Evolutionary conservation across 2,888 invertebrate genomes (phyloP).

Genomic region (Melanostoma mellinum): DNA sequence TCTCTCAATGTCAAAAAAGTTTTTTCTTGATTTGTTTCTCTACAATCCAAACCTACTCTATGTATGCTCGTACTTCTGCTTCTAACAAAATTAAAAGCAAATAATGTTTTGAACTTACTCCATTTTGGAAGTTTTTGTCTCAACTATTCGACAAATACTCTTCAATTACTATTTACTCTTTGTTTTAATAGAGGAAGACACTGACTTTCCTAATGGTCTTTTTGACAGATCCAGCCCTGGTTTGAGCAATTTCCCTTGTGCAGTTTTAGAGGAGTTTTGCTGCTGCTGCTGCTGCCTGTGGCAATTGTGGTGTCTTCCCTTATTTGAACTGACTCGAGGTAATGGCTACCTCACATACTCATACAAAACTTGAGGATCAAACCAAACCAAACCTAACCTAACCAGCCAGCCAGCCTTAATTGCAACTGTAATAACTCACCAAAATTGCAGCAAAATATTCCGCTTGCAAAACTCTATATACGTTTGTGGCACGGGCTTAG

Average conservation of each 20-base stretch:
- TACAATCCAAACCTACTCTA: too few relatives aligned
- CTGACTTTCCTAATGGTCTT: too few relatives aligned
- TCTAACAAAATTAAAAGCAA: too few relatives aligned
- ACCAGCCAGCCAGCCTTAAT: conserved; percentile 71
- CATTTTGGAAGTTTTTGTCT: too few relatives aligned
- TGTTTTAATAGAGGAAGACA: too few relatives aligned
- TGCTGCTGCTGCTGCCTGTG: neutral
- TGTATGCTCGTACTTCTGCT: too few relatives aligned
- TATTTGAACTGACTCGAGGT: conserved; percentile 41
- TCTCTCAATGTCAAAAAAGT: too few relatives aligned
- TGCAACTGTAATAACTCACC: conserved; percentile 72
- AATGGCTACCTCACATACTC: conserved; percentile 29
- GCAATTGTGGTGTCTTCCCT: conserved; percentile 48
- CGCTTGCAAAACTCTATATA: conserved; percentile 2
- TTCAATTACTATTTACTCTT: too few relatives aligned
- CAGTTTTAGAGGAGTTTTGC: conserved; percentile 29
- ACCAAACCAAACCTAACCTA: conserved; percentile 44
- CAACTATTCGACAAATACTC: too few relatives aligned
- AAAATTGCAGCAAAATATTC: conserved; percentile 66
- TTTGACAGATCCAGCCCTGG: neutral
- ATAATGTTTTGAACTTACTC: too few relatives aligned
- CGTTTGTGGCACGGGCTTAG: neutral
- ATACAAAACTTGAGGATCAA: conserved; percentile 30
- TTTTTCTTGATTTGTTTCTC: too few relatives aligned
- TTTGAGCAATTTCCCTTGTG: neutral